These are phyloP conservation scores for Bombus cullumanus DNA, from an alignment of 1,140 invertebrate genomes.

Conservation along the genomic window DNA sequence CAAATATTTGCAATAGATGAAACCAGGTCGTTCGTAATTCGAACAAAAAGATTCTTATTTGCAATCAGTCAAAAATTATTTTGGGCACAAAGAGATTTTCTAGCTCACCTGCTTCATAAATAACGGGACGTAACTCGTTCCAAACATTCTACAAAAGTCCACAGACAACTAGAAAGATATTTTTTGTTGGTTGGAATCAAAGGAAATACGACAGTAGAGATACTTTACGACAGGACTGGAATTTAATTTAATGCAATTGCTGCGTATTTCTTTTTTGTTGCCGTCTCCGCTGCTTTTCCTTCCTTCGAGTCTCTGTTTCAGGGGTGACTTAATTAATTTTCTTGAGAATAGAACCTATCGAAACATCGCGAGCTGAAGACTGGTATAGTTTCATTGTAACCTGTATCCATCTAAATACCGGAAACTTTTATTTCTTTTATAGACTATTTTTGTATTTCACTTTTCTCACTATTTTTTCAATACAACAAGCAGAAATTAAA, in stretches of 20 bases:
- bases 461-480: neutral
- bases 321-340: constrained; percentile 22
- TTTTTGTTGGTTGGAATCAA: neutral
- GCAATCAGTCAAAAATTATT: neutral
- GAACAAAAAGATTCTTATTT: neutral
- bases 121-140: neutral
- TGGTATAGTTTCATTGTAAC: neutral
- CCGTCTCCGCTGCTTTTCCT: neutral
- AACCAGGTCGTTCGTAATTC: neutral
- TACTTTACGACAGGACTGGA: neutral
- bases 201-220: neutral
- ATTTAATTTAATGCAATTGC: constrained; percentile 7
- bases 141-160: neutral
- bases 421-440: neutral
- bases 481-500: neutral
- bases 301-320: neutral
- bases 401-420: neutral
- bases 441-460: neutral
- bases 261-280: neutral
- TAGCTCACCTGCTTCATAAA: neutral
- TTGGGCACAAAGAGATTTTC: neutral
- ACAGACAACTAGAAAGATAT: neutral
- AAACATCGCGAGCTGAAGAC: neutral
- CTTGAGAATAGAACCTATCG: neutral
- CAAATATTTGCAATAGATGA: neutral